Evolutionary conservation across 1,140 invertebrate species (phyloP).

Genomic region (Lepidurus couesii): DNA sequence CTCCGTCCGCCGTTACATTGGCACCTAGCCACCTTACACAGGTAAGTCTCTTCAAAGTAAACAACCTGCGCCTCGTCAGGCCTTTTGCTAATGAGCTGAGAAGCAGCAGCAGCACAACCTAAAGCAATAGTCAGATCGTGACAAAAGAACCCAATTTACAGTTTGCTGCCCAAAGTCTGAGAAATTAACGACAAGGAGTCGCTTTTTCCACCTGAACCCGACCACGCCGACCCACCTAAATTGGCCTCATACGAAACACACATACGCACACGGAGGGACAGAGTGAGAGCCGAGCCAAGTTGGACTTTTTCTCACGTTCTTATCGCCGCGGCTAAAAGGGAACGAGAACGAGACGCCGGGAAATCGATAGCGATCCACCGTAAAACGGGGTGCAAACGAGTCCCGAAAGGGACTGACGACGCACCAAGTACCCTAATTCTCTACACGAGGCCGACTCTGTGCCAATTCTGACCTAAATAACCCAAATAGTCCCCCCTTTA

Average conservation of each 20-base stretch:
- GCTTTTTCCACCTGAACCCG: not conserved
- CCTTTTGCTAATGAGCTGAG: conserved; percentile 5
- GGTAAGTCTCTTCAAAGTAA: not conserved
- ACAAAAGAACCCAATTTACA: conserved; percentile 13
- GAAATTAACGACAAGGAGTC: not conserved
- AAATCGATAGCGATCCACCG: not conserved
- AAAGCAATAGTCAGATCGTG: conserved; percentile 4
- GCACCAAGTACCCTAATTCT: not conserved
- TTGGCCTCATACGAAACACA: not conserved
- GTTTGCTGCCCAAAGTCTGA: not conserved
- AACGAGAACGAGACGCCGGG: not conserved
- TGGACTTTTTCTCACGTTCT: not conserved
- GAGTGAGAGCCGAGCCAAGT: not conserved
- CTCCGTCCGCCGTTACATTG: conserved; percentile 12
- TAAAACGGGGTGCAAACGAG: not conserved
- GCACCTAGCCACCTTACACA: conserved; percentile 10
- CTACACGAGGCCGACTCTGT: not conserved
- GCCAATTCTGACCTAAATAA: not conserved
- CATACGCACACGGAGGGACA: not conserved
- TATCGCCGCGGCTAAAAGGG: not conserved
- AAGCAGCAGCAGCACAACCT: not conserved
- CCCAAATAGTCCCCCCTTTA: not conserved
- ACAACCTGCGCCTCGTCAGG: not conserved
- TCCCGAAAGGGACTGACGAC: not conserved
- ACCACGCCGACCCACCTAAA: not conserved